Percentiles rank a stretch among this genome's conserved stretches.
Conservation (phyloP, 2,797 vertebrate genomes). For the Picus viridis region DNA sequence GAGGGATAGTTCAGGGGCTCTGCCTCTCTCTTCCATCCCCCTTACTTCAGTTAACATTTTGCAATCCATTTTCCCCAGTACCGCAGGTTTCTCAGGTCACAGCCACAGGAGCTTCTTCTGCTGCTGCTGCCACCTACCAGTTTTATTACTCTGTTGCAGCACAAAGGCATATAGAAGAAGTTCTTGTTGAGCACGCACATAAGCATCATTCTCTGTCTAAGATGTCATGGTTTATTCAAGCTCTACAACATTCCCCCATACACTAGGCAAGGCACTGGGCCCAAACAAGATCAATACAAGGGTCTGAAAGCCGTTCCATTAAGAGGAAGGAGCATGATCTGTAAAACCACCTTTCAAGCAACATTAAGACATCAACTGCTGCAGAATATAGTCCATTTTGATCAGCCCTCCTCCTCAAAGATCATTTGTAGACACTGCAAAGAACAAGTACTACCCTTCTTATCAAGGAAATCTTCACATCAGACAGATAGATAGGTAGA, state of each 20-base stretch:
- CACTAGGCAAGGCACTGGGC: constrained; percentile 32
- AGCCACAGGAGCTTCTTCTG: constrained; percentile 73
- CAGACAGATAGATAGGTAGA: no score
- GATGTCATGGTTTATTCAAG: constrained; percentile 39
- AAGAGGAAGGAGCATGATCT: not conserved
- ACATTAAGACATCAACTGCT: not conserved
- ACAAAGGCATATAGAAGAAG: constrained; percentile 82
- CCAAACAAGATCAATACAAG: constrained; percentile 20
- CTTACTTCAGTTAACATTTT: constrained; percentile 57
- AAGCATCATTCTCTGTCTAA: constrained; percentile 61
- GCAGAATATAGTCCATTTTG: not conserved
- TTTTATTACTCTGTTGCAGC: constrained; percentile 83
- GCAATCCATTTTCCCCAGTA: constrained; percentile 63
- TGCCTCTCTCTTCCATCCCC: constrained; percentile 45
- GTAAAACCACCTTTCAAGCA: not conserved
- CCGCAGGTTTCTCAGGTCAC: constrained; percentile 60
- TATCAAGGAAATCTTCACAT: not conserved
- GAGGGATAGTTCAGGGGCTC: constrained; percentile 41
- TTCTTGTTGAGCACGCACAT: constrained; percentile 73
- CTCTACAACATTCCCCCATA: not conserved
- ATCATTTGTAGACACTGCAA: constrained; percentile 1
- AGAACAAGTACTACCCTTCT: not conserved
- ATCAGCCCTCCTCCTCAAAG: not conserved
- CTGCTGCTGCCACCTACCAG: constrained; percentile 79
- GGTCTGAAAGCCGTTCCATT: constrained; percentile 17